These are phyloP conservation scores for Octonoba sinensis DNA, from an alignment of 2,888 invertebrate species.

Conservation along the genomic window DNA sequence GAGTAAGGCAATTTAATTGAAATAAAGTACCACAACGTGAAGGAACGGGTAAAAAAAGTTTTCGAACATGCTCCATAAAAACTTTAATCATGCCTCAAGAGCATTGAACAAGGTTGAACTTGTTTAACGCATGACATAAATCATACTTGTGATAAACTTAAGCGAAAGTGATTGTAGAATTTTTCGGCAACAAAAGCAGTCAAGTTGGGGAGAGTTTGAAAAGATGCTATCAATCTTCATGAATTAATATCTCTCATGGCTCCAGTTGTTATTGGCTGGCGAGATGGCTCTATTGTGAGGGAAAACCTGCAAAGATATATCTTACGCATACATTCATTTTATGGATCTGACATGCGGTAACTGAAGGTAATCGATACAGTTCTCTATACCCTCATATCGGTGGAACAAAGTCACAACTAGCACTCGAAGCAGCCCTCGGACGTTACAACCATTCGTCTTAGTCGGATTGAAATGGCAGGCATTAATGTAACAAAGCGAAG, in stretches of 20 bases:
- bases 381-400: neutral
- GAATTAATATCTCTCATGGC: constrained; percentile 39
- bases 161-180: too few relatives aligned
- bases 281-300: constrained; percentile 37
- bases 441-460: constrained; percentile 35
- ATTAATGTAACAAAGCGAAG: neutral
- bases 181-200: too few relatives aligned
- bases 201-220: neutral
- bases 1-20: too few relatives aligned
- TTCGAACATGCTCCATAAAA: too few relatives aligned
- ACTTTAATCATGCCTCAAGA: too few relatives aligned
- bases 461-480: constrained; percentile 39
- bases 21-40: too few relatives aligned
- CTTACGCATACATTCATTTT: constrained; percentile 35
- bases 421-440: constrained; percentile 1
- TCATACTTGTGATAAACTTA: too few relatives aligned
- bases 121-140: too few relatives aligned
- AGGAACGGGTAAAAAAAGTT: too few relatives aligned
- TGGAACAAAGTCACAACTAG: neutral
- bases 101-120: too few relatives aligned
- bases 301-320: constrained; percentile 34
- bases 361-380: constrained; percentile 25
- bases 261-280: constrained; percentile 46
- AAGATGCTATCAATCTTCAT: constrained; percentile 39
- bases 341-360: constrained; percentile 33